phyloP scores from a whole-genome alignment of 2,888 invertebrate genomes.

The Himalopsyche japonica region DNA sequence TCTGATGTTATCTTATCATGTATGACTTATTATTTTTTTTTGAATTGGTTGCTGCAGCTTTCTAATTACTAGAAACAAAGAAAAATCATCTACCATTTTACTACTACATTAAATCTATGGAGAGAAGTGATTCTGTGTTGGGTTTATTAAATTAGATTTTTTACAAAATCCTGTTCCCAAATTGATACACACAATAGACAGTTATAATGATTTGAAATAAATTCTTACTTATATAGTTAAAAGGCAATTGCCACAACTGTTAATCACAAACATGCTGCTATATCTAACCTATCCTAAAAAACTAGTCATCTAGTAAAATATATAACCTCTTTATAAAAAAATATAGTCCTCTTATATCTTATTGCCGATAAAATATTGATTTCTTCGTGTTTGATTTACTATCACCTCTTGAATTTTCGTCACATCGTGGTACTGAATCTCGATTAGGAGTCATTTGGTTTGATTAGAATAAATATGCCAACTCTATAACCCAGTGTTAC shows the following conservation, averaged over 20 bases:
- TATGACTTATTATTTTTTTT: no score
- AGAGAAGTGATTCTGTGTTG: no score
- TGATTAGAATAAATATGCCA: no score
- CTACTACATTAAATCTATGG: no score
- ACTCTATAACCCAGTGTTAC: no score
- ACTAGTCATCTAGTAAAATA: conserved; percentile 15
- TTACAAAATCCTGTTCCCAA: not conserved
- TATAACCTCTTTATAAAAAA: conserved; percentile 32
- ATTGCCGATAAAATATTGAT: conserved; percentile 31
- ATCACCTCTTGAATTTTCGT: not conserved
- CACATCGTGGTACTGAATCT: not conserved
- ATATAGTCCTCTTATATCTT: conserved; percentile 18
- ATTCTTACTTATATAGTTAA: not conserved
- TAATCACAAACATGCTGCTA: conserved; percentile 37
- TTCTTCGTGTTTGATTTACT: not conserved
- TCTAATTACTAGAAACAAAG: no score
- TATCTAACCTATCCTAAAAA: not conserved
- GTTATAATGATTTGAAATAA: not conserved
- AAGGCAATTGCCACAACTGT: conserved; percentile 23
- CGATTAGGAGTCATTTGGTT: no score
- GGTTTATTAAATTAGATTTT: not conserved
- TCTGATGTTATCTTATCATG: no score
- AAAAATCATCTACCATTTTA: no score
- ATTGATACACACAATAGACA: not conserved
- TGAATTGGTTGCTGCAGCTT: no score